These are phyloP conservation scores for Drosophila eohydei DNA, from an alignment of 2,888 invertebrate genomes.

Conservation along the genomic window DNA sequence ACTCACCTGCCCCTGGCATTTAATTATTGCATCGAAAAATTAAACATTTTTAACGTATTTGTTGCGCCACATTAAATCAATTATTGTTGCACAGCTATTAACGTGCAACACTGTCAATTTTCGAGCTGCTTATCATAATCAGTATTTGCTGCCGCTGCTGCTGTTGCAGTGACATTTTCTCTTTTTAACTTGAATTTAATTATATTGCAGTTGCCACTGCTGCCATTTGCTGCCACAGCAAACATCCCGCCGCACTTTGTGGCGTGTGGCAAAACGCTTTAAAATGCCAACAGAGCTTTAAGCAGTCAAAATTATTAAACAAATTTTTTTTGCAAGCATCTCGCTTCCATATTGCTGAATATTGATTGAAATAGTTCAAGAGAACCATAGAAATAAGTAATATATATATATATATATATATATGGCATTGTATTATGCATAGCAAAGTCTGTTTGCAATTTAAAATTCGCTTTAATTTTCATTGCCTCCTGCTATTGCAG, in stretches of 20 bases:
- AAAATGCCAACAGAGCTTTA: not conserved
- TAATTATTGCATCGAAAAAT: constrained; percentile 29
- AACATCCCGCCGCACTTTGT: constrained; percentile 3
- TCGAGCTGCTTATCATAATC: constrained; percentile 9
- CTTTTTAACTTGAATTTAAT: constrained; percentile 25
- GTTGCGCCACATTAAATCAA: constrained; percentile 27
- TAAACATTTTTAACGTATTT: constrained; percentile 24
- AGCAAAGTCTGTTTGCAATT: no score
- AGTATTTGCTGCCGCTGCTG: constrained; percentile 6
- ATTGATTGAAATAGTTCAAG: no score
- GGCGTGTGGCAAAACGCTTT: constrained; percentile 5
- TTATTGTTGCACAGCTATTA: constrained; percentile 7
- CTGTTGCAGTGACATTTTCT: constrained; percentile 1
- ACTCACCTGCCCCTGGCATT: constrained; percentile 4
- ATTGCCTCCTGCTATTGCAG: no score
- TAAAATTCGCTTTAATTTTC: no score
- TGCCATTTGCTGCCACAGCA: constrained; percentile 9
- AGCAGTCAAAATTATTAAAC: not conserved
- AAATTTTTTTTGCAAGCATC: not conserved
- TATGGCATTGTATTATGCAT: no score
- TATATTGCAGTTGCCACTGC: constrained; percentile 6
- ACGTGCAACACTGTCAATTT: constrained; percentile 19
- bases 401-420: no score
- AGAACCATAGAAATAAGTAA: no score
- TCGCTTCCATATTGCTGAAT: not conserved